These are phyloP conservation scores for Cyanoliseus patagonus DNA, from an alignment of 2,113 vertebrate species.

Conservation along the genomic window DNA sequence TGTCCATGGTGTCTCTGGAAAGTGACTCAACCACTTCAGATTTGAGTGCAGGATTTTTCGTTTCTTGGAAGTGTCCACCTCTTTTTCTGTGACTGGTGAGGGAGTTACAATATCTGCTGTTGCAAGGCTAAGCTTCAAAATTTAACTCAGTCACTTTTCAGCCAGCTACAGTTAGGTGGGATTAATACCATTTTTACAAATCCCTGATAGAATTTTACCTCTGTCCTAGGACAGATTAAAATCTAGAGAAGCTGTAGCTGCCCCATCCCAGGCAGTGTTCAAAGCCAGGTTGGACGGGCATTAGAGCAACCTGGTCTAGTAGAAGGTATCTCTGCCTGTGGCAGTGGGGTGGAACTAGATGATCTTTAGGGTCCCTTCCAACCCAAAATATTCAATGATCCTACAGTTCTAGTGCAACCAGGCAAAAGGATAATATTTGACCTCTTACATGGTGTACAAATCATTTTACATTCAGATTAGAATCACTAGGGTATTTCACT, in stretches of 20 bases:
- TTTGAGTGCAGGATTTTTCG: neutral
- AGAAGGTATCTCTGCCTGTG: neutral
- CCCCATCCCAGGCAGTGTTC: neutral
- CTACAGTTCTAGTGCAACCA: neutral
- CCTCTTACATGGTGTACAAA: neutral
- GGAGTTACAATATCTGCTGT: neutral
- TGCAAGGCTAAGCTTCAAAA: neutral
- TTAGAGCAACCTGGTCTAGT: neutral
- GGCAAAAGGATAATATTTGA: neutral
- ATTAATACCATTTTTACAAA: neutral
- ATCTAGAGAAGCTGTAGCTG: neutral
- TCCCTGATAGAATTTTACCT: neutral
- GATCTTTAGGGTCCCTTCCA: neutral
- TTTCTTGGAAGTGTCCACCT: neutral
- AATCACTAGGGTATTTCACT: neutral
- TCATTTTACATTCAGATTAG: neutral
- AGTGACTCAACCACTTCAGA: neutral
- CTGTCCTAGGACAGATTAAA: neutral
- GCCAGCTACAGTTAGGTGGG: neutral
- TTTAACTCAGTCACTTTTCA: neutral
- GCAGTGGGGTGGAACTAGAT: neutral
- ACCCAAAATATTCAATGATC: neutral
- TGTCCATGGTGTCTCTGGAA: neutral
- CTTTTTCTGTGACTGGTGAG: neutral
- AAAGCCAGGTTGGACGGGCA: neutral